Percentiles rank a stretch among this genome's conserved stretches.
These are phyloP conservation scores for Formica aserva DNA, from an alignment of 2,888 invertebrate genomes.

Conservation along the genomic window DNA sequence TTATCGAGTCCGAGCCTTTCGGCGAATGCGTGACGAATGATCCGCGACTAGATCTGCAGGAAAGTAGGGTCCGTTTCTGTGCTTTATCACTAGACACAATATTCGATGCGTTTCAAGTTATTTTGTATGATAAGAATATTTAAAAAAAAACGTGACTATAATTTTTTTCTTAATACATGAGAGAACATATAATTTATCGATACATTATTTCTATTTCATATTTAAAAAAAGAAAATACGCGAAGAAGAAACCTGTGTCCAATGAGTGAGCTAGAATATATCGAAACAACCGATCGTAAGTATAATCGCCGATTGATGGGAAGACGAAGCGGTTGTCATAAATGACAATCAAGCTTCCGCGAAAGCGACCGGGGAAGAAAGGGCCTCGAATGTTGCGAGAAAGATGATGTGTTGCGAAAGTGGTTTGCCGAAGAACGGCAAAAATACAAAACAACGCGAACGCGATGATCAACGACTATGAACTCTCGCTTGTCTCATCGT, in stretches of 20 bases:
- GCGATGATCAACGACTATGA: slow-evolving; percentile 78
- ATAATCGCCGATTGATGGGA: slow-evolving; percentile 47
- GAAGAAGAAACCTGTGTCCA: neutral
- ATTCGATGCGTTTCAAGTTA: slow-evolving; percentile 75
- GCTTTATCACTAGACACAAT: slow-evolving; percentile 72
- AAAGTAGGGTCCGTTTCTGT: slow-evolving; percentile 54
- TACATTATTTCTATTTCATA: neutral
- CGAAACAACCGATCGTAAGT: neutral
- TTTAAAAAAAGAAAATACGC: neutral
- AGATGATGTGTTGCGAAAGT: slow-evolving; percentile 9
- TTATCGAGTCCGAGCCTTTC: slow-evolving; percentile 84
- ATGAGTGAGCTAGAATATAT: neutral
- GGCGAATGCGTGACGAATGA: slow-evolving; percentile 85
- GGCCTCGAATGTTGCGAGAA: neutral
- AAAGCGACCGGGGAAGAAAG: slow-evolving; percentile 43
- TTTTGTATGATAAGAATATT: neutral
- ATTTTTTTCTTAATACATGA: neutral
- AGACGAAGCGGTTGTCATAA: slow-evolving; percentile 75
- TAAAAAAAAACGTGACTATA: neutral
- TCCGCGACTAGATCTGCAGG: slow-evolving; percentile 80
- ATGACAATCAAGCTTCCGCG: slow-evolving; percentile 78
- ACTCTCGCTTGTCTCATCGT: slow-evolving; percentile 65
- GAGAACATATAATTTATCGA: neutral
- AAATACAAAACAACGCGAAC: slow-evolving; percentile 25
- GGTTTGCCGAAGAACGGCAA: slow-evolving; percentile 1